Percentiles rank a stretch among this genome's conserved stretches.
Evolutionary conservation across 2,888 invertebrate genomes (phyloP).

Genomic region (Lochmaea capreae): DNA sequence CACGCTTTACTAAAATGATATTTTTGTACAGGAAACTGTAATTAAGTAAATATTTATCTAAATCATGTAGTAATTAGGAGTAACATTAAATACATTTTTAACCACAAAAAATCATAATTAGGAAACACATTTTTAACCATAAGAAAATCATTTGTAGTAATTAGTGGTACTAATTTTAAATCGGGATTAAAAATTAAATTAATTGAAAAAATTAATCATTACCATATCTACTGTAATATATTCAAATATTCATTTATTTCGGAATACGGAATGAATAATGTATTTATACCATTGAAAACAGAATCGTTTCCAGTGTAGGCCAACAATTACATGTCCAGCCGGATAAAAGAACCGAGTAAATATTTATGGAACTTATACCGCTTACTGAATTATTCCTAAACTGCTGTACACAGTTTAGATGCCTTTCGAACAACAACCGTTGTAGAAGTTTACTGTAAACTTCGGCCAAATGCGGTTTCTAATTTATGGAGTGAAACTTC

Average conservation of each 20-base stretch:
- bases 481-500: conserved; percentile 35
- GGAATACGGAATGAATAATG: conserved; percentile 6
- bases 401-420: conserved; percentile 23
- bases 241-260: conserved; percentile 7
- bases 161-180: background rate
- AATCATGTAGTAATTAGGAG: too few species aligned
- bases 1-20: too few species aligned
- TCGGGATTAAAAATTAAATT: background rate
- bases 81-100: too few species aligned
- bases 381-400: conserved; percentile 34
- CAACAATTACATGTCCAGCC: conserved; percentile 12
- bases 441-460: conserved; percentile 32
- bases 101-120: too few species aligned
- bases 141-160: background rate
- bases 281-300: conserved; percentile 4
- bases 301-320: conserved; percentile 4
- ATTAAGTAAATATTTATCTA: too few species aligned
- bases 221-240: background rate
- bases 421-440: conserved; percentile 28
- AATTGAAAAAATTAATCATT: background rate
- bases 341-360: conserved; percentile 29
- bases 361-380: conserved; percentile 36
- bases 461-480: conserved; percentile 39
- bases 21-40: too few species aligned
- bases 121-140: too few species aligned